Base-by-base conservation (phyloP, 37 sponge, comb jelly and placozoan species). In the Ianthella basta region DNA sequence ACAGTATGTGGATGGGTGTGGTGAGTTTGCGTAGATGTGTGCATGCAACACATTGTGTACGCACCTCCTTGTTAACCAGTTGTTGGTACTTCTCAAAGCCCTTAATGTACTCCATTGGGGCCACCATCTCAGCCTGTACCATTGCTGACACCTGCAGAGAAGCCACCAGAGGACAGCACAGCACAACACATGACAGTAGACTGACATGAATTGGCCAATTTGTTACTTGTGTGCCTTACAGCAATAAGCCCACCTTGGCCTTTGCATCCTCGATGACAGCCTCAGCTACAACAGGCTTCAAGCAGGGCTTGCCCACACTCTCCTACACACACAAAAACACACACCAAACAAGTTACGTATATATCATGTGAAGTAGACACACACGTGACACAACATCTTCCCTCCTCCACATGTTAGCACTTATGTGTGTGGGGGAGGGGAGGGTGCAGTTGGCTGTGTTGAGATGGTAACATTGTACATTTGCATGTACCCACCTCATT, bases 281-380 rank as follows among this genome's bases (percentile, higher is more conserved):
- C n/a, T 85, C 86, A 73, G 69, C 92, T 25, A 98, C 86, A 33
- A 91, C 70, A 18, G 96, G 95, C 55, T 89, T 91, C 37, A 97
- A 89, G 65, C 91, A 91, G 0, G 92, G 86, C 64, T 93, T 92
- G 15, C 72, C 30, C 12, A 60, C 44, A 29, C 80, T 86, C 69
- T 86, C 59, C 65, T 81, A 23, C 55, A 87, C 37, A 80, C 35
- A 15, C 8, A 50, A 80, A 38, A 44, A n/a, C n/a, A n/a, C n/a
- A n/a, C n/a, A n/a, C n/a, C n/a, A n/a, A n/a, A n/a, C n/a, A n/a
- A n/a, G n/a, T n/a, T n/a, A n/a, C n/a, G n/a, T n/a, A n/a, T n/a
- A n/a, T n/a, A n/a, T n/a, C n/a, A n/a, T n/a, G n/a, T n/a, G n/a
- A n/a, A n/a, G n/a, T n/a, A n/a, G n/a, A n/a, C n/a, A n/a, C n/a